These are phyloP conservation scores for Etheostoma nigrum DNA, from an alignment of 2,797 vertebrate genomes.

Conservation along the genomic window DNA sequence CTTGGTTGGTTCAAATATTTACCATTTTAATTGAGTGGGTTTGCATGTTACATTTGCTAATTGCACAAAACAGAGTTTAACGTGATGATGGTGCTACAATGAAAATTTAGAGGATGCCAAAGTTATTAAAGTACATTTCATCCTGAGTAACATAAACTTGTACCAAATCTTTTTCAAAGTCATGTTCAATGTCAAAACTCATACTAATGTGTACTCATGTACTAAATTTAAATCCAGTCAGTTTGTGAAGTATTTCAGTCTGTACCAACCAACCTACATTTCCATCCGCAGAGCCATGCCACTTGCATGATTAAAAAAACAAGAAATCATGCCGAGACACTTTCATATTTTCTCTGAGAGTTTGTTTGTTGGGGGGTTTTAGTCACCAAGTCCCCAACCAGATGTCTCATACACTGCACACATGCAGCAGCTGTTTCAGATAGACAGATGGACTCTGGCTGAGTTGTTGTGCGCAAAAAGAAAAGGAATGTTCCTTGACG, in stretches of 20 bases:
- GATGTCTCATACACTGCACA: conserved; percentile 66
- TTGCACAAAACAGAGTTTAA: not conserved
- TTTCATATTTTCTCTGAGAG: conserved; percentile 33
- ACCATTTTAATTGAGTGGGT: not conserved
- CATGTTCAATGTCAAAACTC: conserved; percentile 2
- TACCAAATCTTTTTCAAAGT: not conserved
- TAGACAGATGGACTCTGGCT: conserved; percentile 68
- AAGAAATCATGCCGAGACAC: conserved; percentile 17
- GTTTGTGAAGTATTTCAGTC: not conserved
- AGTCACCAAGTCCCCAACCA: conserved; percentile 60
- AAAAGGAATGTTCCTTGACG: conserved; percentile 51
- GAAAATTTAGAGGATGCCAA: not conserved
- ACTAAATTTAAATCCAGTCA: not conserved
- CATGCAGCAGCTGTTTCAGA: conserved; percentile 72
- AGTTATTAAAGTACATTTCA: not conserved
- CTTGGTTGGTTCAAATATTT: not conserved
- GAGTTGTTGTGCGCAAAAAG: conserved; percentile 54
- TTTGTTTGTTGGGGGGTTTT: conserved; percentile 38
- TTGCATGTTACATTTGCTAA: not conserved
- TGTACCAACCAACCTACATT: not conserved
- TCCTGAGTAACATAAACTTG: not conserved
- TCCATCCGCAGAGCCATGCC: not conserved
- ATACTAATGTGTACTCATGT: not conserved
- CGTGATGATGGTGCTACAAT: no score
- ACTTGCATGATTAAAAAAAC: not conserved